These are phyloP conservation scores for Leptinotarsa tumamoca DNA, from an alignment of 2,888 invertebrate species.

Conservation along the genomic window DNA sequence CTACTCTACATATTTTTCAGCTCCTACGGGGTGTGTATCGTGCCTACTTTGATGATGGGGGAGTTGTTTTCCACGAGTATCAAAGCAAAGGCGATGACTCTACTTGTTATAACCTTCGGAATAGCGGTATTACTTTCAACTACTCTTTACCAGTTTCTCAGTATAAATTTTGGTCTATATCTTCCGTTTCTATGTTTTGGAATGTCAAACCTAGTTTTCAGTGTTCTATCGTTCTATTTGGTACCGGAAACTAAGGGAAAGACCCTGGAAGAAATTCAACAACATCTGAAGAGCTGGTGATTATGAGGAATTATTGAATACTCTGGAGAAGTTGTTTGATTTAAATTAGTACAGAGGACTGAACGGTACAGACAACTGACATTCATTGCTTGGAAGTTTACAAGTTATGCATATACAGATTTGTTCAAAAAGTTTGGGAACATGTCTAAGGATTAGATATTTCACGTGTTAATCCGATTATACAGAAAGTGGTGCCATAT, in stretches of 20 bases:
- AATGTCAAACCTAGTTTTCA: constrained; percentile 49
- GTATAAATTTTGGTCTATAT: constrained; percentile 53
- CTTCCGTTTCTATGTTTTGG: constrained; percentile 57
- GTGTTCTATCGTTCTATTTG: constrained; percentile 51
- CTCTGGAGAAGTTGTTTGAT: no score
- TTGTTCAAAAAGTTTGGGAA: no score
- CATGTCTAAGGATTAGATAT: no score
- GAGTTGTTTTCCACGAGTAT: constrained; percentile 56
- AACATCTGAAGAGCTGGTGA: constrained; percentile 26
- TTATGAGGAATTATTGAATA: not conserved
- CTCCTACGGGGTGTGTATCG: constrained; percentile 55
- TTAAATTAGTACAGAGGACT: no score
- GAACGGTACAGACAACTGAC: no score
- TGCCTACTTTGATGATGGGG: constrained; percentile 55
- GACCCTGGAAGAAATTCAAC: constrained; percentile 61
- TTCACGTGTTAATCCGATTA: no score
- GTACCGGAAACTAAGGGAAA: constrained; percentile 61
- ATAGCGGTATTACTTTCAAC: constrained; percentile 49
- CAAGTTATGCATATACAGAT: no score
- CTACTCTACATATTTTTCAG: constrained; percentile 51
- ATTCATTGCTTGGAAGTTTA: not conserved
- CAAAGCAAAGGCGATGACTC: constrained; percentile 51
- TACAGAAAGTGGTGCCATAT: no score
- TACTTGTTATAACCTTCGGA: constrained; percentile 53
- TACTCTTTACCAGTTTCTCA: constrained; percentile 57